Percentiles rank a stretch among this genome's conserved stretches.
Evolutionary conservation across 2,797 vertebrate genomes (phyloP).

Genomic region (Micrastur ruficollis): DNA sequence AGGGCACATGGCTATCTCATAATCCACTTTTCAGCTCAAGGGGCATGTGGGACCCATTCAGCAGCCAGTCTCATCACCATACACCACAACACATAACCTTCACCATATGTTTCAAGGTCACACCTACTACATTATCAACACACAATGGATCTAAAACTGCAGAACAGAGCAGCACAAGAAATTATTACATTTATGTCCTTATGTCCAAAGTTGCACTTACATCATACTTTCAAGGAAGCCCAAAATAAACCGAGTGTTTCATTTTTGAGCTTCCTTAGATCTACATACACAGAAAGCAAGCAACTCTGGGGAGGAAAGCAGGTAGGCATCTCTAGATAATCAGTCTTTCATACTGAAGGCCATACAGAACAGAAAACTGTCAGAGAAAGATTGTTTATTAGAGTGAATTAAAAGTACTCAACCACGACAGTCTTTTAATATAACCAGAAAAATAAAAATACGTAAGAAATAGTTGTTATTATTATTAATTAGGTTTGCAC

Average conservation of each 20-base stretch:
- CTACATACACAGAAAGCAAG: not conserved
- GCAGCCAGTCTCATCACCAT: not conserved
- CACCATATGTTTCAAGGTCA: not conserved
- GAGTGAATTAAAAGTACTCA: not conserved
- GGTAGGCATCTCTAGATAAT: not conserved
- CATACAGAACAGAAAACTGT: not conserved
- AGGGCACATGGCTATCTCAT: not conserved
- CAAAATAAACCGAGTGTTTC: not conserved
- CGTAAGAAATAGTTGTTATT: not conserved
- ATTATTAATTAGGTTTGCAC: not conserved
- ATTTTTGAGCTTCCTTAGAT: not conserved
- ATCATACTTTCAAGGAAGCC: not conserved
- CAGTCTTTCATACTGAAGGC: not conserved
- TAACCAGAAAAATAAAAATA: not conserved
- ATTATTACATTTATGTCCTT: rapidly evolving
- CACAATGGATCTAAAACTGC: not conserved
- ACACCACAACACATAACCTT: not conserved
- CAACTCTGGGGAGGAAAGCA: not conserved
- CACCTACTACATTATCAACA: not conserved
- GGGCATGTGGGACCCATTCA: rapidly evolving
- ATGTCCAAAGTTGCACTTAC: not conserved
- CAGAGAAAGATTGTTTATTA: not conserved
- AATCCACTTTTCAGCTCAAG: not conserved
- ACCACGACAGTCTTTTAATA: not conserved
- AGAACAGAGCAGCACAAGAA: not conserved